phyloP scores from a whole-genome alignment of 2,797 vertebrate genomes.

The Ptychadena robeensis region DNA sequence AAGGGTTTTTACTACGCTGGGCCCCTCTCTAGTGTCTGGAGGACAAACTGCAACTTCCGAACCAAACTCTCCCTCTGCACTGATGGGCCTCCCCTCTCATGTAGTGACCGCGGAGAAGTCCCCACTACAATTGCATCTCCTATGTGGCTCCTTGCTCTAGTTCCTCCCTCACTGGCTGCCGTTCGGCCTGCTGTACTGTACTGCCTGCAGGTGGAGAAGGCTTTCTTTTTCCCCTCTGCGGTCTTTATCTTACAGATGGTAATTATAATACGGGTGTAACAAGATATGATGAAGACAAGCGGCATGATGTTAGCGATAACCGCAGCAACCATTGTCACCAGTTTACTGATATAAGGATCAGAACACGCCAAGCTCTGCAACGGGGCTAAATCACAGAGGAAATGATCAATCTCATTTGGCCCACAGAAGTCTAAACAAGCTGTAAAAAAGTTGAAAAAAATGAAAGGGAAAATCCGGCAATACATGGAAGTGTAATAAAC shows the following conservation, averaged over 20 bases:
- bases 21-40: too few species aligned
- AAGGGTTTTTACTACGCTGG: too few species aligned
- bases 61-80: too few species aligned
- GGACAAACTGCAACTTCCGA: too few species aligned
- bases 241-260: slow-evolving; percentile 6
- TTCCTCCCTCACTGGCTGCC: too few species aligned
- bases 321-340: not conserved
- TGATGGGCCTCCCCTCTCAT: too few species aligned
- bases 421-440: not conserved
- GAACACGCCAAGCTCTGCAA: slow-evolving; percentile 27
- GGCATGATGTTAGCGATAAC: not conserved
- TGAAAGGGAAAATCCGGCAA: not conserved
- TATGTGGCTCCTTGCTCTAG: too few species aligned
- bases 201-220: slow-evolving; percentile 35
- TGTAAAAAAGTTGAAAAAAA: not conserved
- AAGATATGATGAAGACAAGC: not conserved
- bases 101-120: too few species aligned
- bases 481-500: not conserved
- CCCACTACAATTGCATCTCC: too few species aligned
- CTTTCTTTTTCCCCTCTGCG: not conserved
- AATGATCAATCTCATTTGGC: not conserved
- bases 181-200: too few species aligned
- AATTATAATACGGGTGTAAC: not conserved
- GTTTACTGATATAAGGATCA: slow-evolving; percentile 1
- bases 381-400: slow-evolving; percentile 25